phyloP scores from a whole-genome alignment of 2,797 vertebrate species.

The Apodemus agrarius region DNA sequence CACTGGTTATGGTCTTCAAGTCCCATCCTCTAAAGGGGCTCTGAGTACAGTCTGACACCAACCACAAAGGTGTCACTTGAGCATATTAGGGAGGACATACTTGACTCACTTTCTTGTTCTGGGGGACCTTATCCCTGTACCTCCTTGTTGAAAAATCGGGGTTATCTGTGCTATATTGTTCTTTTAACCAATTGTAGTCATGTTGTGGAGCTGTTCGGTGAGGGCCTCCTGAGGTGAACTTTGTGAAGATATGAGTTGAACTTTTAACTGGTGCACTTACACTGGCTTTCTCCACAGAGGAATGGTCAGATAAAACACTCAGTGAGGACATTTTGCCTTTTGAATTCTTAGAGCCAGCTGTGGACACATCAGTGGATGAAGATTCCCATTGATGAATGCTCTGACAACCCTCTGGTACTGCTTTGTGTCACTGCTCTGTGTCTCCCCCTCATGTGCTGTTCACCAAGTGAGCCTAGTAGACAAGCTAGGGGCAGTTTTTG shows the following conservation, averaged over 20 bases:
- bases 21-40: too few species aligned
- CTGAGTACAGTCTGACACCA: too few species aligned
- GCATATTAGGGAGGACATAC: not conserved
- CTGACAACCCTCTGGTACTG: not conserved
- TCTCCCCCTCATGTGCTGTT: not conserved
- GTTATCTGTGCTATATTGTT: not conserved
- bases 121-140: accelerated
- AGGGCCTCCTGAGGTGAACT: not conserved
- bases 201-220: too few species aligned
- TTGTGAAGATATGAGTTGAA: too few species aligned
- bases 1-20: not conserved
- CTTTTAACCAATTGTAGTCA: not conserved
- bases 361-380: not conserved
- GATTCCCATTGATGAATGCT: too few species aligned
- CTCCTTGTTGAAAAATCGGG: not conserved
- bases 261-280: too few species aligned
- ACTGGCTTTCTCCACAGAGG: not conserved
- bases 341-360: not conserved
- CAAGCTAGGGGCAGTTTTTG: too few species aligned
- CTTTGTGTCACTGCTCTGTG: not conserved
- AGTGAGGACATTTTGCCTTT: not conserved
- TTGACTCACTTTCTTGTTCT: not conserved
- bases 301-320: not conserved
- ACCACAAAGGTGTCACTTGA: not conserved
- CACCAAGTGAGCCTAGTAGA: not conserved